Evolutionary conservation across 2,888 invertebrate species (phyloP), one percentile per base, ranked within the genome.

Genomic region (Teleogryllus oceanicus): DNA sequence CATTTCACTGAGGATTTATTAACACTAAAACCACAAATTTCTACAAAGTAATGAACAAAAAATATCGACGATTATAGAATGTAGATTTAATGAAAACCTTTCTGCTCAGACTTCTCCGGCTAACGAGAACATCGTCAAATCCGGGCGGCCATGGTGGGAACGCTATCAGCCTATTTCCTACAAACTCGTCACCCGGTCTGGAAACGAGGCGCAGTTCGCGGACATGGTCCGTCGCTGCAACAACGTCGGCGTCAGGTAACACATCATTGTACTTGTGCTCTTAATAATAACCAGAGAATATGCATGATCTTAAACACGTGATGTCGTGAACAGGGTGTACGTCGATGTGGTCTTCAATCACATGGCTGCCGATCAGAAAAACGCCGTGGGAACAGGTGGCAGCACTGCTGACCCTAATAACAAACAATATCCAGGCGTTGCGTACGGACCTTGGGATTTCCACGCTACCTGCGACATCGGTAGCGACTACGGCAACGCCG

Each of bases 371-470:
- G 87, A 89, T 76, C 85, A 88, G 13, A 82, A 81, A 3, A 84
- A 10, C 3, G 88, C 88, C 51, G 80, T 84, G 0, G 94, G 94
- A 1, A 92, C 92, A 0, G 93, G 89, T 2, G 92, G 93, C 24
- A 90, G 91, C 21, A 88, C 86, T 0, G 92, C 90, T 2, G 86
- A 91, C 84, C 90, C 91, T 10, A 86, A 85, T 0, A 83, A 85
- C 2, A 89, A 89, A 84, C 84, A 87, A 11, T 94, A 90, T 84
- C 91, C 91, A 0, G 87, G 87, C 0, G 93, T 95, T 0, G 93
- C 94, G 0, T 95, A 90, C 84, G 88, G 90, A 0, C 84, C 86
- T 0, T 86, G 86, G 0, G 92, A 97, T 87, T 97, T 96, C 87
- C 92, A 94, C 86, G 87, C 88, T 2, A 84, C 86, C 0, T 94